Base-by-base conservation (phyloP, 1,140 invertebrate species). In the Pinna nobilis region DNA sequence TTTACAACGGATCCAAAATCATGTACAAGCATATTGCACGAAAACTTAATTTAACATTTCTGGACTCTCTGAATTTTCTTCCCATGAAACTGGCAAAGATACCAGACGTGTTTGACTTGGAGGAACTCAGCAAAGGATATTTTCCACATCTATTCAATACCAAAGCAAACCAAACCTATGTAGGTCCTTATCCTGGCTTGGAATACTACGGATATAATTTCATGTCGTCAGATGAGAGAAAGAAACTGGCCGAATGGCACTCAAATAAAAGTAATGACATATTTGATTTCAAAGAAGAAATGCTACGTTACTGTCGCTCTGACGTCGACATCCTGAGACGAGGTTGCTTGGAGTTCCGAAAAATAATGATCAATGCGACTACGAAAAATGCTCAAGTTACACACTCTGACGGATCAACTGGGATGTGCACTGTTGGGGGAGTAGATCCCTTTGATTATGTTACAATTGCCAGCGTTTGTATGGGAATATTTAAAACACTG, bases 81-180 rank as follows among this genome's bases (percentile, higher is more conserved):
- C n/a, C n/a, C 41, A 76, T 65, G 67, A 35, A 44, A 25, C 39
- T 77, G 0, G 37, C 59, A 23, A 49, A 72, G 9, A 25, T 77
- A 51, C 75, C 70, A 7, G 63, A 71, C 4, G 55, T 65, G 1
- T 76, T 76, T 20, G 47, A 33, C 9, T 13, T 76, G 23, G 5
- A 59, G 0, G 69, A 76, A 65, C 44, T 71, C n/a, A 20, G 37
- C 1, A 71, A 76, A 32, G 74, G 74, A 9, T 76, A 72, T 44
- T 77, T 77, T 53, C 69, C 74, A 23, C 70, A 77, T 53, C 37
- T 63, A 13, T 73, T 77, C 32, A 71, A 70, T 49, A 71, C 49
- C 18, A 18, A 39, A 39, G 61, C 25, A 6, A 65, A 70, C 32
- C 53, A 70, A 51, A 44, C n/a, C 47, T 76, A 71, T 53, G 33